Conservation (phyloP, 2,888 invertebrate genomes). For the Noctua comes region DNA sequence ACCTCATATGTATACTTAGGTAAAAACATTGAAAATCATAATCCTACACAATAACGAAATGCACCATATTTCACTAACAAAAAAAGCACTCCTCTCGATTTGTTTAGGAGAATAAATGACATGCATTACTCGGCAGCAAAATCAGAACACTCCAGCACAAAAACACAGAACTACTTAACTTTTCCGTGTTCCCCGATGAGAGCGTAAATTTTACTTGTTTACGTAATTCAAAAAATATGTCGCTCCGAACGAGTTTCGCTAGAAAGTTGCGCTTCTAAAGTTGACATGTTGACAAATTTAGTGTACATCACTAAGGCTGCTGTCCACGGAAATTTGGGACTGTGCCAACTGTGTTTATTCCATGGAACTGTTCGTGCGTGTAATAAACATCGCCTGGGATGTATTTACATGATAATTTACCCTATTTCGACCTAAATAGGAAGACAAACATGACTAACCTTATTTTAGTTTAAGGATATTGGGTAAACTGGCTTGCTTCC, state of each 20-base stretch:
- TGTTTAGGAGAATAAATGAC: slow-evolving; percentile 9
- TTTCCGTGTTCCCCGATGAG: slow-evolving; percentile 17
- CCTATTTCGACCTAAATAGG: slow-evolving; percentile 61
- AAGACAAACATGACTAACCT: slow-evolving; percentile 64
- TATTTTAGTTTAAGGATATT: slow-evolving; percentile 63
- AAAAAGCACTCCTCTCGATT: background rate
- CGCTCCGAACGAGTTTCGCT: slow-evolving; percentile 44
- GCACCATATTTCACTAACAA: background rate
- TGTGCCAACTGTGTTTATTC: slow-evolving; percentile 81
- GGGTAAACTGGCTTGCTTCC: slow-evolving; percentile 45
- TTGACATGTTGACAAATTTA: slow-evolving; percentile 78
- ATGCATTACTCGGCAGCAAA: slow-evolving; percentile 16
- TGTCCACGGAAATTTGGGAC: slow-evolving; percentile 74
- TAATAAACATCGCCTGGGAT: slow-evolving; percentile 74
- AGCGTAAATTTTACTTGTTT: slow-evolving; percentile 56
- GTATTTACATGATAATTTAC: slow-evolving; percentile 77
- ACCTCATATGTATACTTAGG: background rate
- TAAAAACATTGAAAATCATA: background rate
- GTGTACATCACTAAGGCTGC: slow-evolving; percentile 70
- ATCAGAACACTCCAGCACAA: slow-evolving; percentile 17
- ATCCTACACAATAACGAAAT: background rate
- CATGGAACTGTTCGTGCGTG: slow-evolving; percentile 76
- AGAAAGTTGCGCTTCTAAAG: slow-evolving; percentile 60
- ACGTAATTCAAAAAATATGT: slow-evolving; percentile 53
- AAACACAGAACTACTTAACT: slow-evolving; percentile 15